Percentiles rank a stretch among this genome's conserved stretches.
phyloP scores from a whole-genome alignment of 1,140 invertebrate genomes.

The Hormaphis cornu region DNA sequence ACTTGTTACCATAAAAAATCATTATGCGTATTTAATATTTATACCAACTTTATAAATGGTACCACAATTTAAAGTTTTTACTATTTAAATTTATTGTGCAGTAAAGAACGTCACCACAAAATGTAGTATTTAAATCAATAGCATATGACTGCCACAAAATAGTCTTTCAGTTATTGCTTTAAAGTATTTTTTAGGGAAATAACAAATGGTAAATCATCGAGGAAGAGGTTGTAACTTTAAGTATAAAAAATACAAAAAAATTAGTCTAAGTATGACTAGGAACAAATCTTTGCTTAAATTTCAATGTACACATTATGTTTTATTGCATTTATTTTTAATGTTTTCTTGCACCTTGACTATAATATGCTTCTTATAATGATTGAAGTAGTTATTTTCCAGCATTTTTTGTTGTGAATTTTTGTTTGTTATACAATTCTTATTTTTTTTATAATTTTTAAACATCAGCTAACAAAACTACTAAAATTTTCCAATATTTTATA shows the following conservation, averaged over 20 bases:
- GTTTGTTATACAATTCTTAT: not conserved
- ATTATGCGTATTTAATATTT: too few species aligned
- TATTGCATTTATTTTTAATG: not conserved
- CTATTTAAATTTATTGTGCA: too few species aligned
- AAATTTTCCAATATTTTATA: not conserved
- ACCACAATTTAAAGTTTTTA: too few species aligned
- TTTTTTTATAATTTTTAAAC: not conserved
- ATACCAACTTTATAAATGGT: too few species aligned
- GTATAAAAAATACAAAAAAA: not conserved
- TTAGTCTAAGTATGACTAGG: not conserved
- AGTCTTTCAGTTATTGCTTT: not conserved
- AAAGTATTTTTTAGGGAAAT: not conserved
- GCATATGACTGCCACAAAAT: too few species aligned
- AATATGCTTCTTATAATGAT: not conserved
- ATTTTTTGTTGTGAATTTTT: not conserved
- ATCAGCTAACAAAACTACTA: not conserved
- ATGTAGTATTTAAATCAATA: too few species aligned
- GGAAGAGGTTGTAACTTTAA: not conserved
- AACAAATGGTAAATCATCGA: not conserved
- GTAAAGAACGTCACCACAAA: too few species aligned
- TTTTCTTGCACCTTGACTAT: not conserved
- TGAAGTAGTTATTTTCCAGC: not conserved
- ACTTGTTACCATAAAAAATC: too few species aligned
- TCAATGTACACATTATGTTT: not conserved
- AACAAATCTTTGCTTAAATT: constrained; percentile 12